Percentiles rank a stretch among this genome's conserved stretches.
Conservation (phyloP, 2,797 vertebrate genomes). For the Clarias laeviceps region DNA sequence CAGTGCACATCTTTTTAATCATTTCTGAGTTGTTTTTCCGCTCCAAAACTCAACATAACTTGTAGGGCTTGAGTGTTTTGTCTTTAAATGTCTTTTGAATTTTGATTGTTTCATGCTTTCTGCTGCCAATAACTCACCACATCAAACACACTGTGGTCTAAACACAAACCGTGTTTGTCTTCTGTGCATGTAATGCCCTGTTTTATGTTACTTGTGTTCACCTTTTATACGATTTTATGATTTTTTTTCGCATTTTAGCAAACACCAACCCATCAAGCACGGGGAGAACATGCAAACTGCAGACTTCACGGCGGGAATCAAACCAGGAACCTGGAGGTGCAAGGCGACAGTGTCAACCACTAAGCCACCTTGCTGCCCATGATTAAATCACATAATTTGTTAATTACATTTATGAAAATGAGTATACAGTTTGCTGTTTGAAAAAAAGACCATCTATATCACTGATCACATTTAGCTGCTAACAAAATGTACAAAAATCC, state of each 20-base stretch:
- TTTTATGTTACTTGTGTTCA: background rate
- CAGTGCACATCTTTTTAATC: background rate
- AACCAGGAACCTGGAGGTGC: no score
- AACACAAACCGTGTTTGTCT: background rate
- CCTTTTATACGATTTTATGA: background rate
- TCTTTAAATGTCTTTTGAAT: background rate
- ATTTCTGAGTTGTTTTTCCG: background rate
- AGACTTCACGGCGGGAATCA: no score
- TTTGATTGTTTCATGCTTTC: background rate
- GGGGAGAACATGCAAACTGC: no score
- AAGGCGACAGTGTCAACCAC: no score
- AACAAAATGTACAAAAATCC: background rate
- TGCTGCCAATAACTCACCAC: background rate
- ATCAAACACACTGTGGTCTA: background rate
- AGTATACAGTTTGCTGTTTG: background rate
- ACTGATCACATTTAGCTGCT: background rate
- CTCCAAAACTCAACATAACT: background rate
- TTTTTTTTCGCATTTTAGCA: background rate
- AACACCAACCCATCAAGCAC: no score
- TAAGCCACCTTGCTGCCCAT: no score
- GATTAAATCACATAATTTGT: background rate
- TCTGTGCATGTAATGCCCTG: background rate
- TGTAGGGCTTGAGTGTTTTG: background rate
- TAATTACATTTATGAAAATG: background rate
- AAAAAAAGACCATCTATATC: background rate